Percentiles rank a stretch among this genome's conserved stretches.
Conservation (phyloP, 2,113 vertebrate species). For the Dendropsophus ebraccatus region DNA sequence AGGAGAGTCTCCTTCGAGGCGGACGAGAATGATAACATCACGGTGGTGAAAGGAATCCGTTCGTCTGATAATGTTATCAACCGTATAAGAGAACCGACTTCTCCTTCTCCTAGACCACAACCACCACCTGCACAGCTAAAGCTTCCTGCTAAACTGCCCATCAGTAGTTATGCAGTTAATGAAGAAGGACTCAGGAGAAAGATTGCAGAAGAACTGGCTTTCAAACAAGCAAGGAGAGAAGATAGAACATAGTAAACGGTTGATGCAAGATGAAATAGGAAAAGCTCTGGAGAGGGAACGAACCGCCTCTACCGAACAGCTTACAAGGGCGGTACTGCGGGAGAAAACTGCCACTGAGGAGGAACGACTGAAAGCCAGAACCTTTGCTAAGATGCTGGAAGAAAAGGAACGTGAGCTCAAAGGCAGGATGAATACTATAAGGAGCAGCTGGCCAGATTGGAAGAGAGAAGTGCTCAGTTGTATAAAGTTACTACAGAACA, state of each 20-base stretch:
- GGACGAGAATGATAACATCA: conserved; percentile 93
- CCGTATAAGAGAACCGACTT: too few species aligned
- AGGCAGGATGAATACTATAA: too few species aligned
- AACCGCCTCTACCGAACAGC: conserved; percentile 72
- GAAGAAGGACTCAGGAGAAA: conserved; percentile 80
- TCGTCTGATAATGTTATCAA: too few species aligned
- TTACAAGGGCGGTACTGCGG: conserved; percentile 80
- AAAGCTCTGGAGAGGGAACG: conserved; percentile 78
- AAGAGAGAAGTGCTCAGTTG: conserved; percentile 91
- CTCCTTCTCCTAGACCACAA: too few species aligned
- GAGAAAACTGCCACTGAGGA: conserved; percentile 84
- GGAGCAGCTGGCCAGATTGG: too few species aligned
- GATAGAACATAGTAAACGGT: conserved; percentile 68
- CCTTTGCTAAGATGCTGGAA: too few species aligned
- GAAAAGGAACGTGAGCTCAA: conserved; percentile 64
- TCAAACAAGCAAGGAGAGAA: conserved; percentile 77
- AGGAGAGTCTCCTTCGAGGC: conserved; percentile 92
- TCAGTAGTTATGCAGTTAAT: too few species aligned
- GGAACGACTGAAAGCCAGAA: conserved; percentile 78
- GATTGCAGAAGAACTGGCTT: conserved; percentile 78
- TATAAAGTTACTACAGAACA: conserved; percentile 94
- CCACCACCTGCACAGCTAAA: too few species aligned
- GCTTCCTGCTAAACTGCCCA: too few species aligned
- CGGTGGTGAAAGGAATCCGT: conserved; percentile 96
- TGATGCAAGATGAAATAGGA: conserved; percentile 66